Conservation (phyloP, 1,140 invertebrate species). For the Cydia amplana region DNA sequence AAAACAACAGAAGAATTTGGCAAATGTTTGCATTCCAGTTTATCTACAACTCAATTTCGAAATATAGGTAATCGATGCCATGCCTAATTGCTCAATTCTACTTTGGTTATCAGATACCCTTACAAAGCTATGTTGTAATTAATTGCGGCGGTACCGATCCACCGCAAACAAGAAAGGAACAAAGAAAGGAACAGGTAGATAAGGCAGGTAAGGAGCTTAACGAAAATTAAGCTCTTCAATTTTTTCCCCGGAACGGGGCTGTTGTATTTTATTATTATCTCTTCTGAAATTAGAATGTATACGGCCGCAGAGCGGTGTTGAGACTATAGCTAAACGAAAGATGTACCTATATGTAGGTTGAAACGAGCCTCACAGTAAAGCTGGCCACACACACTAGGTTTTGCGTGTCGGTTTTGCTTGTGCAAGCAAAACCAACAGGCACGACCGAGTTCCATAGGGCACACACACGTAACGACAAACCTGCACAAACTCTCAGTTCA, state of each 20-base stretch:
- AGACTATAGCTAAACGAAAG: not conserved
- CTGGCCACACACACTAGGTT: too few species aligned
- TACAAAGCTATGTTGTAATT: not conserved
- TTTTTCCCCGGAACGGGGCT: not conserved
- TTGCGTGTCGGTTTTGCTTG: too few species aligned
- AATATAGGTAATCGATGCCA: not conserved
- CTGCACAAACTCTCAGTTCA: too few species aligned
- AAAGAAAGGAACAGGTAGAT: conserved; percentile 31
- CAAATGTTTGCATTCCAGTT: too few species aligned
- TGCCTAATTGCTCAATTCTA: not conserved
- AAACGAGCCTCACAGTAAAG: too few species aligned
- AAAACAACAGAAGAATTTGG: too few species aligned
- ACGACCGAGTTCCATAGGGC: too few species aligned
- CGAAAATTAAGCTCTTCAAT: not conserved
- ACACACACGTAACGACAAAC: too few species aligned
- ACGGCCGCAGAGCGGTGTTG: not conserved
- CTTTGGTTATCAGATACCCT: not conserved
- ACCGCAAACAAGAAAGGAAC: not conserved
- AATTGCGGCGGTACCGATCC: not conserved
- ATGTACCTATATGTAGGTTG: not conserved
- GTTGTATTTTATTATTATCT: conserved; percentile 16
- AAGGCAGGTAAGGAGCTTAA: conserved; percentile 5
- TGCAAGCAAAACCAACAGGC: too few species aligned
- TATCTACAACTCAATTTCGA: too few species aligned
- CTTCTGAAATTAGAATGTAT: conserved; percentile 26